These are phyloP conservation scores for Pristis pectinata DNA, from an alignment of 2,797 vertebrate genomes.

Conservation along the genomic window DNA sequence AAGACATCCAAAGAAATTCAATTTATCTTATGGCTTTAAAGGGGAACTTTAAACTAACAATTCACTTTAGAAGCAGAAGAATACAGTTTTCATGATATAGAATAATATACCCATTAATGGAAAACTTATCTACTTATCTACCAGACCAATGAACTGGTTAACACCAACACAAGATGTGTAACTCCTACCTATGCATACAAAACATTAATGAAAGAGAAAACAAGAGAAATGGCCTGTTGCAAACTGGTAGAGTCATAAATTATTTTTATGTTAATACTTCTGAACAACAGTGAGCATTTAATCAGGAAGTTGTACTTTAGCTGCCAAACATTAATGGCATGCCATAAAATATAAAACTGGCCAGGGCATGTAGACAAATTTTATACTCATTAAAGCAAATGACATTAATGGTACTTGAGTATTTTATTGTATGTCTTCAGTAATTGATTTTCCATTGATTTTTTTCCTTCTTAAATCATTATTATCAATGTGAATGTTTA, in stretches of 20 bases:
- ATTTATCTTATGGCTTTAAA: neutral
- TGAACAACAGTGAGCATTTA: neutral
- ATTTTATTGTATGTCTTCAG: neutral
- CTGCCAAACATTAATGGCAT: neutral
- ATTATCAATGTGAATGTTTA: neutral
- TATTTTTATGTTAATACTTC: neutral
- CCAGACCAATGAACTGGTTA: neutral
- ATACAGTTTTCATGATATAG: neutral
- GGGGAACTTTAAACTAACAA: neutral
- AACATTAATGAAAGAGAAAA: neutral
- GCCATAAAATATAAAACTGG: conserved; percentile 10
- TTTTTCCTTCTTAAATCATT: neutral
- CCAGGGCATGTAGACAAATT: neutral
- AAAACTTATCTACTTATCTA: neutral
- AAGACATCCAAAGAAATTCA: neutral
- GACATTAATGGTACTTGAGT: neutral
- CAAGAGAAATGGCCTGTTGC: neutral
- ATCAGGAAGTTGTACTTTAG: neutral
- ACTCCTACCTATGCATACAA: neutral
- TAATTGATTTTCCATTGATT: neutral
- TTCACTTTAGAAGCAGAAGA: neutral
- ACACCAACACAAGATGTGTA: neutral
- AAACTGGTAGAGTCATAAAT: neutral
- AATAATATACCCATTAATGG: neutral
- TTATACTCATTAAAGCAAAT: neutral